These are phyloP conservation scores for Periophthalmodon schlosseri DNA, from an alignment of 2,113 vertebrate genomes.

Conservation along the genomic window DNA sequence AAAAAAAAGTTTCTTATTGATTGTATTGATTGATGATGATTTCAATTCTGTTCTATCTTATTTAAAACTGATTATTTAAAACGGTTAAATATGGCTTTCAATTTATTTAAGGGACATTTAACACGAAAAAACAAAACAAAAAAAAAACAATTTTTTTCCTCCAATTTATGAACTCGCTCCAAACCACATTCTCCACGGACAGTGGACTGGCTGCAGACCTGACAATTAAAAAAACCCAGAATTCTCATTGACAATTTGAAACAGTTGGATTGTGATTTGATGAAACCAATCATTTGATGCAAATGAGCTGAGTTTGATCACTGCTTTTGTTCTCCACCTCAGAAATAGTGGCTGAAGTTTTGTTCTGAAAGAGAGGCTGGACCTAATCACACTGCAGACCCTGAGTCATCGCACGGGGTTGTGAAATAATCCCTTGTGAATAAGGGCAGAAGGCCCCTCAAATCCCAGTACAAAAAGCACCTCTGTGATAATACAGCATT, in stretches of 20 bases:
- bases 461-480: neutral
- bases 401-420: slow-evolving; percentile 69
- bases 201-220: too few species aligned
- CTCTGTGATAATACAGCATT: neutral
- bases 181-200: neutral
- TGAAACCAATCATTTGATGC: neutral
- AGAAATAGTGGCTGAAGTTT: slow-evolving; percentile 12
- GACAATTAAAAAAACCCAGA: too few species aligned
- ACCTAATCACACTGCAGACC: slow-evolving; percentile 52
- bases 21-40: too few species aligned
- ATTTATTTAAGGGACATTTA: too few species aligned
- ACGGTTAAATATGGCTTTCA: too few species aligned
- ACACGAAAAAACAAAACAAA: too few species aligned
- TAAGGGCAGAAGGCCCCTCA: slow-evolving; percentile 5
- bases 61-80: too few species aligned
- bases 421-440: slow-evolving; percentile 66
- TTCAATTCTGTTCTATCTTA: too few species aligned
- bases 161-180: too few species aligned
- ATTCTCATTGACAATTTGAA: neutral
- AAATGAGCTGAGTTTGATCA: neutral
- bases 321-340: neutral
- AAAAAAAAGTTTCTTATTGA: too few species aligned
- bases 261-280: neutral
- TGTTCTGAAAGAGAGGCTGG: slow-evolving; percentile 18
- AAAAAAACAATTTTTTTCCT: too few species aligned